Evolutionary conservation across 2,113 vertebrate genomes (phyloP).

Genomic region (Mustela lutreola): DNA sequence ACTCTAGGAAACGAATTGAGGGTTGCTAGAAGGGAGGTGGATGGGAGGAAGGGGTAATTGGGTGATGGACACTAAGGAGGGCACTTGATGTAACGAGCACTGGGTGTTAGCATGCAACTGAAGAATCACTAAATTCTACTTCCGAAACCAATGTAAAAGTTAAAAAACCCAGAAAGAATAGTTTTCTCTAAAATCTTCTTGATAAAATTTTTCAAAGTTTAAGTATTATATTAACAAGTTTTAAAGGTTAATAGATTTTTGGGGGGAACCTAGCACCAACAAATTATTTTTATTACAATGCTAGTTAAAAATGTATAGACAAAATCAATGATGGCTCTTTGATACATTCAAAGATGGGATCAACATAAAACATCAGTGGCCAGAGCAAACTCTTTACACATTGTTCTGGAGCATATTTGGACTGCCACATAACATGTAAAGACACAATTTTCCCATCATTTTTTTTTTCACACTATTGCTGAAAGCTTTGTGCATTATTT

Average conservation of each 20-base stretch:
- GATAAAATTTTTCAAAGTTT: neutral
- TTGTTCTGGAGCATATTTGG: neutral
- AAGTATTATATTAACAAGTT: neutral
- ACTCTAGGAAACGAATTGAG: too few species aligned
- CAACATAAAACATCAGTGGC: neutral
- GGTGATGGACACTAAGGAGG: too few species aligned
- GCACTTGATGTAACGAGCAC: too few species aligned
- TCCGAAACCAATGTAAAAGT: neutral
- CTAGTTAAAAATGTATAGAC: neutral
- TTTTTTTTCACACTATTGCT: neutral
- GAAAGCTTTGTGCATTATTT: neutral
- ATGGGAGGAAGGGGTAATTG: too few species aligned
- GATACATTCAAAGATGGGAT: neutral
- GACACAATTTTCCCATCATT: neutral
- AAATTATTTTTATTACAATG: slow-evolving; percentile 3
- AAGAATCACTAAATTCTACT: neutral
- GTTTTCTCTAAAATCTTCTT: slow-evolving; percentile 1
- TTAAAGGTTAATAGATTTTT: neutral
- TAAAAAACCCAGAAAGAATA: neutral
- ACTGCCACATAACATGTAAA: neutral
- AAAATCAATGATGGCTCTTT: neutral
- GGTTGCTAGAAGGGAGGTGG: too few species aligned
- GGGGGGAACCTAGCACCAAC: neutral
- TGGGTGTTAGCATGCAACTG: neutral
- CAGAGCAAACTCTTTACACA: neutral